Evolutionary conservation across 2,888 invertebrate species (phyloP), one percentile per base, ranked within the genome.

Genomic region (Chymomyza fuscimana): DNA sequence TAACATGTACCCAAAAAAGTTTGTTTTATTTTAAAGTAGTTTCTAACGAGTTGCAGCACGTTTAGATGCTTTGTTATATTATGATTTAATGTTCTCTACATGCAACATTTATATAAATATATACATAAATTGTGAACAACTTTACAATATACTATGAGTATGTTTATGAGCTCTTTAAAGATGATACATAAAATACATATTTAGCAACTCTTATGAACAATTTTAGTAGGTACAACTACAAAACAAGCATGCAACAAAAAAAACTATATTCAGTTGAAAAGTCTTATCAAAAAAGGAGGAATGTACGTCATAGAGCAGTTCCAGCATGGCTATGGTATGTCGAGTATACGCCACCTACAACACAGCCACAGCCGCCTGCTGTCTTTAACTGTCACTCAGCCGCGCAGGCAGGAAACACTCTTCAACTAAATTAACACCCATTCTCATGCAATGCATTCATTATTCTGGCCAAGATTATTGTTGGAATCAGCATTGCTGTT

Each of bases 401-500:
- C 36, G 40, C 40, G 40, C 40, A 46, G 40, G 2, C 40, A 46
- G 40, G 36, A 36, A n/a, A 63, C 64, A 67, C 69, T 65, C 60
- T 72, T 71, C 78, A 77, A 82, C 79, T 85, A 78, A 78, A 82
- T 82, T 77, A 81, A 82, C 73, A 78, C 71, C 63, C 78, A 80
- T 79, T 83, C 82, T 90, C 90, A 90, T 90, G 90, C 90, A 84
- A 89, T 81, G 82, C 89, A 87, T 74, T 88, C 85, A 81, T 81
- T 89, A 79, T 69, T 89, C 70, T 76, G 77, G 65, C 86, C 86
- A 85, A 87, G 81, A 82, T 87, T 87, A 72, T 81, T 87, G 77
- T 88, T 79, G 81, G 76, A 76, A 76, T 86, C 79, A 25, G 58
- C 58, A 67, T 63, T 59, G 22, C 12, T 62, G 46, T 65, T 73